phyloP scores from a whole-genome alignment of 2,113 vertebrate genomes.

The Indri indri region DNA sequence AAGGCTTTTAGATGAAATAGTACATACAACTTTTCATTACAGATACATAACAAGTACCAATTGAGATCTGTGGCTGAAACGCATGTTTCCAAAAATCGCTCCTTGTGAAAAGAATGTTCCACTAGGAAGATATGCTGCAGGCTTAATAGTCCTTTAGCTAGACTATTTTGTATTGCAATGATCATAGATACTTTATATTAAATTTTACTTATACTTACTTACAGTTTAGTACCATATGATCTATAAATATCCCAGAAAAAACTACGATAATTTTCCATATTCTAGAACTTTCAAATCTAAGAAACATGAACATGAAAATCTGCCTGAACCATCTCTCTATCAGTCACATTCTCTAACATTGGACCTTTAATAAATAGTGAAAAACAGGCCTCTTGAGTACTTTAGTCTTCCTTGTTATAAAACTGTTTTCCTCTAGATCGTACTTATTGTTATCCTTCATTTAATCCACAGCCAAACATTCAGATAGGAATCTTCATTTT shows the following conservation, averaged over 20 bases:
- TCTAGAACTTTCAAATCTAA: background rate
- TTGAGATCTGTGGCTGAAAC: background rate
- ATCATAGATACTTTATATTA: background rate
- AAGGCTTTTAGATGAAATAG: conserved; percentile 18
- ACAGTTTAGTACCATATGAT: background rate
- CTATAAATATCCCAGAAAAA: background rate
- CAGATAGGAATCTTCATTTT: background rate
- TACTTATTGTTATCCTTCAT: background rate
- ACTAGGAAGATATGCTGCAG: background rate
- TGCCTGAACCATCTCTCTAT: background rate
- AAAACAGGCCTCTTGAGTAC: background rate
- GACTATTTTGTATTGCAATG: background rate
- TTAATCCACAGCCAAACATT: background rate
- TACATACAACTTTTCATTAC: background rate
- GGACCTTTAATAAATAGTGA: background rate
- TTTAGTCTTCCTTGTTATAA: background rate
- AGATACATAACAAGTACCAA: background rate
- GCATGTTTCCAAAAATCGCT: background rate
- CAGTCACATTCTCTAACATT: background rate
- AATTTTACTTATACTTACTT: background rate
- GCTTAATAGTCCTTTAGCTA: background rate
- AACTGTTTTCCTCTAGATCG: background rate
- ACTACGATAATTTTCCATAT: background rate
- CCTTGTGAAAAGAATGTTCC: background rate
- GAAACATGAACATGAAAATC: background rate